A percentile compares a stretch with the other conserved stretches of the same genome.
phyloP scores from a whole-genome alignment of 2,113 vertebrate genomes.

The Zosterops pallidus region DNA sequence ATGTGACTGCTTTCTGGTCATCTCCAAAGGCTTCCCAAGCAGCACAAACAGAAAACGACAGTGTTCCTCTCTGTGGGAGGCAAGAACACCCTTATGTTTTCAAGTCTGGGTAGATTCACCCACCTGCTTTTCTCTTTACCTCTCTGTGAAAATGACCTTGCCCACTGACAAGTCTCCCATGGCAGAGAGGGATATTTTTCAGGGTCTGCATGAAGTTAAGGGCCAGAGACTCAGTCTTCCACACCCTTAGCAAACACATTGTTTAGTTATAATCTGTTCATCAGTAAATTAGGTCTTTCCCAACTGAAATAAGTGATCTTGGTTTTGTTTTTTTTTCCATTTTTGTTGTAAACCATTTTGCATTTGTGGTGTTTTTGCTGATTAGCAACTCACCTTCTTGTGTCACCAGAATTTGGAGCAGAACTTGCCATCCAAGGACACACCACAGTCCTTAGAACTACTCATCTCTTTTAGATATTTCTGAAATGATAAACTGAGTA shows the following conservation, averaged over 20 bases:
- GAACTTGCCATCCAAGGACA: background rate
- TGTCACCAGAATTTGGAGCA: background rate
- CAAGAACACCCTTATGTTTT: background rate
- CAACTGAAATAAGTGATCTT: background rate
- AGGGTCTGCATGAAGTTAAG: background rate
- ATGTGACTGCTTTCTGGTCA: background rate
- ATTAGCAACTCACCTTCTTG: background rate
- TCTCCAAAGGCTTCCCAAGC: background rate
- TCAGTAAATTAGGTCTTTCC: background rate
- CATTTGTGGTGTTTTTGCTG: background rate
- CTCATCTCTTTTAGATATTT: background rate
- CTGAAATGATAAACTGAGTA: background rate
- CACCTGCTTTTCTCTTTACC: accelerated
- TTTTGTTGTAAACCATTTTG: background rate
- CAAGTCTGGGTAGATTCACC: background rate
- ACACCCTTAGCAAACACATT: background rate
- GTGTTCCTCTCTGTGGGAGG: background rate
- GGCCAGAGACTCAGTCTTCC: background rate
- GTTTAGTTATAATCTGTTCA: background rate
- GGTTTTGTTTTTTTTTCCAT: background rate
- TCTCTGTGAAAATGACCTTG: background rate
- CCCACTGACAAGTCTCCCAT: background rate
- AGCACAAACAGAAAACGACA: background rate
- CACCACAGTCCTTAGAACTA: background rate
- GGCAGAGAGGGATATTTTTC: background rate